Base-by-base conservation (phyloP, 1,140 invertebrate genomes). In the Cydia amplana region DNA sequence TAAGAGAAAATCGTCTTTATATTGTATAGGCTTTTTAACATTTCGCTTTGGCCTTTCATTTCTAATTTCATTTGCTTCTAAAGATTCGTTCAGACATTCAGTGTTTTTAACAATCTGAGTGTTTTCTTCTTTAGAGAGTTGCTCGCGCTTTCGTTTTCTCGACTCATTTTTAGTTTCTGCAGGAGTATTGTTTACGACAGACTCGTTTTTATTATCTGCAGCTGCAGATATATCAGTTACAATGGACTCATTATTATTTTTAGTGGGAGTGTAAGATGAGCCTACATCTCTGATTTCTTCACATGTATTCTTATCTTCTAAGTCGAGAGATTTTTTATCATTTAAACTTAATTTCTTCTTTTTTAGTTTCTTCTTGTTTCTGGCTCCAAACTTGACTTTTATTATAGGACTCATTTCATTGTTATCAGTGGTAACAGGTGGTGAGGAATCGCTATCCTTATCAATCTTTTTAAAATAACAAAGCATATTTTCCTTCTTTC, bases 401-500 rank as follows among this genome's bases (percentile, higher is more conserved):
- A 91, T 86, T 70, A 84, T 75, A n/a, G 49, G 74, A 75, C 77
- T 76, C 70, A 75, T 18, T 60, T 74, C 67, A 43, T 79, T 80
- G 78, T 78, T 76, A 55, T 83, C 77, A 74, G 46, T 63, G 63
- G 65, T 72, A 70, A 75, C 75, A 73, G 73, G 32, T 16, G 78
- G 67, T 67, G 28, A 67, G 36, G 65, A 43, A 60, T 77, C 75
- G 51, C 55, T 5, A 32, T 80, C 80, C 80, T 89, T 91, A 46
- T 86, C 79, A 63, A 90, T 64, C 85, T 91, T 92, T 75, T 92
- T 84, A 82, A 94, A 94, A 85, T 95, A 95, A 74, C 92, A 90
- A n/a, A 94, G 79, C 80, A 95, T 89, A 76, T 93, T 94, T 83
- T 94, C 94, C 25, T 93, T 93, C 80, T 94, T 94, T 79, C 91